Base-by-base conservation (phyloP, 1,140 invertebrate species). In the Drosophila carrolli region DNA sequence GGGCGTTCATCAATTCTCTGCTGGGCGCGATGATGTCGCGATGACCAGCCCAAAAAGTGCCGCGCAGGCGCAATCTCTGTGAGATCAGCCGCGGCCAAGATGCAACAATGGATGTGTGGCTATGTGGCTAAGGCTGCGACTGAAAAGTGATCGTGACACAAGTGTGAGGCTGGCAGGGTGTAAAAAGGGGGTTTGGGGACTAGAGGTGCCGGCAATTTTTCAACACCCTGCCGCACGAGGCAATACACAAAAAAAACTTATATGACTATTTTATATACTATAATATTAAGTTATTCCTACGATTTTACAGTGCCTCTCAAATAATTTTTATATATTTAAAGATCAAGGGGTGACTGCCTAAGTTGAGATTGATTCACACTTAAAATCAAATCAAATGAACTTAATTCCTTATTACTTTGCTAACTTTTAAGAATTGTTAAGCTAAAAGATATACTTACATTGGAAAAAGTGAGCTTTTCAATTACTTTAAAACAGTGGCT, bases 161-260 rank as follows among this genome's bases (percentile, higher is more conserved):
- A 89, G 84, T 84, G 85, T 85, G 66, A 80, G 43, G 65, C 62
- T 46, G 59, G 48, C 47, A 35, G 46, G 67, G 62, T 63, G 55
- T 55, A 38, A 35, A 51, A 51, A 10, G 48, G 47, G 29, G 65
- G 43, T 8, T 44, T 10, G 14, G 40, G 72, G 60, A 48, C 35
- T 41, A 59, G 70, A 84, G 77, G 80, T 84, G 84, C 68, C 73
- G 78, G 59, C 80, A 84, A 90, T 88, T 88, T 88, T 84, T 88
- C 83, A 90, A 88, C 83, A 89, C 83, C 84, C 66, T 48, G 77
- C 70, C 53, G 70, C 80, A 89, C 80, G 84, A 66, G 63, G 73
- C 65, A 48, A 38, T 41, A 47, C 61, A 68, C 61, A n/a, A 41
- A 53, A 35, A 59, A 37, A 63, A 48, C 23, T 29, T 7, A 48